A percentile compares a stretch with the other conserved stretches of the same genome.
phyloP scores from a whole-genome alignment of 2,797 vertebrate genomes.

The Nothura maculosa region DNA sequence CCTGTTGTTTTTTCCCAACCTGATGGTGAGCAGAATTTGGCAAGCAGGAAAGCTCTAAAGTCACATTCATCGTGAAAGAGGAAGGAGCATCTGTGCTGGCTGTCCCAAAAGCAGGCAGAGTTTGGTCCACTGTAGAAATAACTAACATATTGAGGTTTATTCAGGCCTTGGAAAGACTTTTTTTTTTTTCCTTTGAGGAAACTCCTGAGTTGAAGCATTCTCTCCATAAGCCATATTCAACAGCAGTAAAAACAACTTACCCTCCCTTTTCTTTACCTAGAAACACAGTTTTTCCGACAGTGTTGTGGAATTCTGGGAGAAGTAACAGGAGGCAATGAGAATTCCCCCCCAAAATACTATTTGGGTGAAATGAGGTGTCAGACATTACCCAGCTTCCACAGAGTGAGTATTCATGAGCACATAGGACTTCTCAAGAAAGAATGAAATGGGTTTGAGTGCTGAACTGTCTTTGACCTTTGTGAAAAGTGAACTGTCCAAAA shows the following conservation, averaged over 20 bases:
- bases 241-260: not conserved
- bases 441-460: not conserved
- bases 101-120: not conserved
- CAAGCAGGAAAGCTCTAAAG: not conserved
- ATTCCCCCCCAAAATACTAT: not conserved
- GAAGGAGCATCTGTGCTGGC: not conserved
- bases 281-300: not conserved
- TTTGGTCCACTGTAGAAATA: not conserved
- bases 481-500: not conserved
- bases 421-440: not conserved
- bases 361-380: not conserved
- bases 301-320: not conserved
- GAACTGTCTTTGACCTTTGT: not conserved
- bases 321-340: not conserved
- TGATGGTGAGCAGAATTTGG: rapidly evolving
- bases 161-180: not conserved
- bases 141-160: not conserved
- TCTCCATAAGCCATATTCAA: not conserved
- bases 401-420: not conserved
- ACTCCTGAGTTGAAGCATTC: not conserved
- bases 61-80: not conserved
- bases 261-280: not conserved
- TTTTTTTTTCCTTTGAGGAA: not conserved
- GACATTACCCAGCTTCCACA: not conserved
- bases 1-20: not conserved